Evolutionary conservation across 2,797 vertebrate species (phyloP).

Genomic region (Synanceia verrucosa): DNA sequence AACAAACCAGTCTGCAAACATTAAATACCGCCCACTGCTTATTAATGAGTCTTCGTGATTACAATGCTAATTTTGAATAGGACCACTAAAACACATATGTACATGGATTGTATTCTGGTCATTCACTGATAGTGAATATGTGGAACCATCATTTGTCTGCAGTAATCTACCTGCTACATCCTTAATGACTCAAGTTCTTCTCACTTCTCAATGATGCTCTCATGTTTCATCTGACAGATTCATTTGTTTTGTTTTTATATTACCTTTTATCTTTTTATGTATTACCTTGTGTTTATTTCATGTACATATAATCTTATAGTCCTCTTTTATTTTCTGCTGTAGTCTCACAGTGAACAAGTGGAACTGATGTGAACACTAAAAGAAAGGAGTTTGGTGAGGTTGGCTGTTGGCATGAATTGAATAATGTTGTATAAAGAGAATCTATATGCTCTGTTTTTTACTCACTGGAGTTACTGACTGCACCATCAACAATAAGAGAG

Average conservation of each 20-base stretch:
- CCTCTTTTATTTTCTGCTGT: background rate
- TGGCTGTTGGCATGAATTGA: background rate
- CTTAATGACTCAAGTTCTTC: background rate
- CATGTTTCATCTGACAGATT: background rate
- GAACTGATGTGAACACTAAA: background rate
- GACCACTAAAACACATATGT: background rate
- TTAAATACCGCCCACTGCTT: background rate
- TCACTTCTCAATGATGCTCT: background rate
- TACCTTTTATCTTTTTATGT: background rate
- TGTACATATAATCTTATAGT: no score
- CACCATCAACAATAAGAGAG: background rate
- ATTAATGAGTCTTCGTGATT: background rate
- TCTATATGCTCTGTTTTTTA: background rate
- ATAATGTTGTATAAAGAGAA: background rate
- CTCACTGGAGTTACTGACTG: background rate
- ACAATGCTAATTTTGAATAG: background rate
- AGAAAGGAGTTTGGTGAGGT: background rate
- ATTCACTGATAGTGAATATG: background rate
- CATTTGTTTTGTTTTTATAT: background rate
- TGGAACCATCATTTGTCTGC: background rate
- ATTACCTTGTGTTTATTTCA: background rate
- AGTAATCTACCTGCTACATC: background rate
- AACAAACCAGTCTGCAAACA: background rate
- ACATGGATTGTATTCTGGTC: background rate
- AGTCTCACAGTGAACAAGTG: background rate